A percentile compares a stretch with the other conserved stretches of the same genome.
These are phyloP conservation scores for Rallus limicola DNA, from an alignment of 2,113 vertebrate genomes.

Conservation along the genomic window DNA sequence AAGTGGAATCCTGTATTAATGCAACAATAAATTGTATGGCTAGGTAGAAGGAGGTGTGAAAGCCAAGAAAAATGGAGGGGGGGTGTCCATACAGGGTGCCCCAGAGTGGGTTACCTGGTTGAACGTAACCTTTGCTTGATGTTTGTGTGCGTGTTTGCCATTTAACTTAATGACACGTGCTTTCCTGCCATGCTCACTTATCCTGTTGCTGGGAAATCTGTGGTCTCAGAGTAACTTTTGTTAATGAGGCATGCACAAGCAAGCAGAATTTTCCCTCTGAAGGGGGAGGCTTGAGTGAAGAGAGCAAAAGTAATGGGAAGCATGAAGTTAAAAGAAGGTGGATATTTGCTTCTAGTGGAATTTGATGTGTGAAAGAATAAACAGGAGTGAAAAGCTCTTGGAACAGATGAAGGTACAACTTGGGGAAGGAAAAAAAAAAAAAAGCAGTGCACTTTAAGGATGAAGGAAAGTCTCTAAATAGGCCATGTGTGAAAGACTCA, in stretches of 20 bases:
- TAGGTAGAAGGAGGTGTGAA: not conserved
- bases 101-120: not conserved
- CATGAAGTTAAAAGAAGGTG: not conserved
- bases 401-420: not conserved
- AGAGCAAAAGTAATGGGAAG: not conserved
- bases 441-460: not conserved
- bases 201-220: not conserved
- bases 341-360: not conserved
- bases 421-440: not conserved
- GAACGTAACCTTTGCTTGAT: not conserved
- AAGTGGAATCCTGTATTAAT: not conserved
- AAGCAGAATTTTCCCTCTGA: not conserved
- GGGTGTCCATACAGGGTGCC: not conserved
- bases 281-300: not conserved
- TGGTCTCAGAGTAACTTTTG: not conserved
- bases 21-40: no score
- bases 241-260: not conserved
- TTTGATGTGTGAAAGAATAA: not conserved
- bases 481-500: not conserved
- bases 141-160: not conserved
- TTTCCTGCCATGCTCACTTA: not conserved
- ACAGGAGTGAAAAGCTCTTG: not conserved
- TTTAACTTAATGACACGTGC: not conserved
- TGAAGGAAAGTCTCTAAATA: not conserved
- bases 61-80: rapidly evolving